Evolutionary conservation across 2,113 vertebrate genomes (phyloP), one percentile per base, ranked within the genome.

Genomic region (Hassar affinis): DNA sequence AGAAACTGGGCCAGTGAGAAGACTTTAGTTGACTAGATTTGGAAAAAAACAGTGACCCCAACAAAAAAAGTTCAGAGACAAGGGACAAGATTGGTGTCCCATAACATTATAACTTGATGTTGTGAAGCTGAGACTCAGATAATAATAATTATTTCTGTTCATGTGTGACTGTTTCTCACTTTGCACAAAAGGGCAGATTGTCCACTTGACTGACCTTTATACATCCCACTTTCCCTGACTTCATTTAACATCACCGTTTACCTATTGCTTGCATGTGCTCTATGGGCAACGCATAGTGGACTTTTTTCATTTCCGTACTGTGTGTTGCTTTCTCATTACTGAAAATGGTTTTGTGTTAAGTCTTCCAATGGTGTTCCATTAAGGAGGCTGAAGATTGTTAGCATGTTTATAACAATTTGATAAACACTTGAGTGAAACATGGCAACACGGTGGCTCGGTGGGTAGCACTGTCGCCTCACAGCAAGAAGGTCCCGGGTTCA

Each of bases 81-180:
- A 22, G 61, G 69, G 35, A 52, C 64, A 57, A 81, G 56, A 85
- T 83, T 52, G 38, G 69, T 51, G 59, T 66, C 45, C 33, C n/a
- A 12, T 71, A 83, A 66, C 78, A 81, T 88, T 88, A 83, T 81
- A 84, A 80, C 51, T 56, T 27, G 22, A 47, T 57, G 47, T 66
- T 62, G 30, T 59, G 47, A 81, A 74, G 72, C 52, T 1, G 27
- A 59, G 42, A 59, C 12, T 69, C 12, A 18, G 25, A 30, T 15
- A 64, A 61, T 35, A 62, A 33, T 79, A 18, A 69, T 61, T n/a
- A 80, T 77, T 74, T 77, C 52, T 71, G 71, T 77, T 80, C 84
- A 57, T 62, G 51, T 30, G 75, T 85, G 68, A 71, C 5, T 69
- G 71, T 59, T 25, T 61, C 71, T 82, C 74, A 71, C 80, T 72